Evolutionary conservation across 2,797 vertebrate species (phyloP).

Genomic region (Acanthornis magna): DNA sequence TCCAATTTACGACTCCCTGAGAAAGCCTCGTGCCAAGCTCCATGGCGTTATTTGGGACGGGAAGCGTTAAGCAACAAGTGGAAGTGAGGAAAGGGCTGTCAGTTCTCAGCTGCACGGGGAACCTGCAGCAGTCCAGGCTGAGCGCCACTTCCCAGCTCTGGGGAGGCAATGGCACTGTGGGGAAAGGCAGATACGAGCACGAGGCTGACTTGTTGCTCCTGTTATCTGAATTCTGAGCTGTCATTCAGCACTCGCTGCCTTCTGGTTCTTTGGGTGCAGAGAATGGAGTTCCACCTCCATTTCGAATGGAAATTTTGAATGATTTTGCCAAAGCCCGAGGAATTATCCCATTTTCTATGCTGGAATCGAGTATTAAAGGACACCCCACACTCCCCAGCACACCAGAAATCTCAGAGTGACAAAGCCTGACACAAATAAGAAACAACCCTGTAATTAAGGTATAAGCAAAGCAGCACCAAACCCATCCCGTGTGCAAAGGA

Average conservation of each 20-base stretch:
- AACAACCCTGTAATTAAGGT: not conserved
- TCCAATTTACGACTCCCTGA: not conserved
- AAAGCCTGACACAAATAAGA: not conserved
- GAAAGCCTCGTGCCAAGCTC: not conserved
- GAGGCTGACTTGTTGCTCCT: not conserved
- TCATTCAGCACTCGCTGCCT: not conserved
- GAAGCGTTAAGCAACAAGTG: not conserved
- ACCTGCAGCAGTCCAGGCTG: not conserved
- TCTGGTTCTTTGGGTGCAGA: not conserved
- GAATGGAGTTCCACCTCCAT: not conserved
- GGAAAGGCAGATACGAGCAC: not conserved
- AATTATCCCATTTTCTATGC: not conserved
- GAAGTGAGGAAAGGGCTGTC: not conserved
- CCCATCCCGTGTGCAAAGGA: not conserved
- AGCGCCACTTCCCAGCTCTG: rapidly evolving
- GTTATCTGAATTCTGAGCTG: not conserved
- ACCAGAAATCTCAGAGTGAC: not conserved
- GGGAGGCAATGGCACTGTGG: not conserved
- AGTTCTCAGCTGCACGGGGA: not conserved
- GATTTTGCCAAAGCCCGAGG: not conserved
- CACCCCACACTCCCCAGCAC: not conserved
- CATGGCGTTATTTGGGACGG: not conserved
- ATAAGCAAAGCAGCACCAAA: conserved; percentile 27
- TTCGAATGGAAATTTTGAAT: not conserved
- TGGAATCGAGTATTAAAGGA: not conserved